Conservation (phyloP, 2,113 vertebrate species). For the Seriola aureovittata region DNA sequence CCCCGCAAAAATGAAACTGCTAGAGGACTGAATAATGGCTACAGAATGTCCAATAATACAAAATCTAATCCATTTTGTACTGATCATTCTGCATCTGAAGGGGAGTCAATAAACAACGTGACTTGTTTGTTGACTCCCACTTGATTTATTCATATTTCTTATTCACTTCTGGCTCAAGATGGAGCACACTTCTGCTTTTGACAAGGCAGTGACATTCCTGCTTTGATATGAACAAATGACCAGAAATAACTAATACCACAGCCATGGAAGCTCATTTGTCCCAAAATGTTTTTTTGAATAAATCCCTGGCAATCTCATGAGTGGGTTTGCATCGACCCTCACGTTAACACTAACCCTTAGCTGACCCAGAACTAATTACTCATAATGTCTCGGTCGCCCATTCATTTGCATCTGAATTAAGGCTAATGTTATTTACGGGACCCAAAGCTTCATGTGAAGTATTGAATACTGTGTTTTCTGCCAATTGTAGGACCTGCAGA, state of each 20-base stretch:
- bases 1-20: slow-evolving; percentile 20
- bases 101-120: not conserved
- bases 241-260: not conserved
- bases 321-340: slow-evolving; percentile 59
- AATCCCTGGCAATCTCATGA: slow-evolving; percentile 59
- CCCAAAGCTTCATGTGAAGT: slow-evolving; percentile 6
- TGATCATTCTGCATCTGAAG: slow-evolving; percentile 2
- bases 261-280: slow-evolving; percentile 35
- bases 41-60: not conserved
- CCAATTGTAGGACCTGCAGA: slow-evolving; percentile 14
- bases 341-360: not conserved
- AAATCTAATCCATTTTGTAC: not conserved
- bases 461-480: slow-evolving; percentile 43
- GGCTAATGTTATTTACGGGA: slow-evolving; percentile 25
- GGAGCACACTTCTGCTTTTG: not conserved
- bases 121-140: not conserved
- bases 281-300: slow-evolving; percentile 29
- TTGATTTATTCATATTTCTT: not conserved
- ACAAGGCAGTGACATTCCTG: not conserved
- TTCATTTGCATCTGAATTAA: slow-evolving; percentile 48
- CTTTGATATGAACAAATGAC: slow-evolving; percentile 1
- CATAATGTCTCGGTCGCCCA: slow-evolving; percentile 23
- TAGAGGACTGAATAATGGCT: not conserved
- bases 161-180: not conserved
- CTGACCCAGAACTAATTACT: slow-evolving; percentile 44